These are phyloP conservation scores for Stegodyphus dumicola DNA, from an alignment of 1,140 invertebrate species.

Conservation along the genomic window DNA sequence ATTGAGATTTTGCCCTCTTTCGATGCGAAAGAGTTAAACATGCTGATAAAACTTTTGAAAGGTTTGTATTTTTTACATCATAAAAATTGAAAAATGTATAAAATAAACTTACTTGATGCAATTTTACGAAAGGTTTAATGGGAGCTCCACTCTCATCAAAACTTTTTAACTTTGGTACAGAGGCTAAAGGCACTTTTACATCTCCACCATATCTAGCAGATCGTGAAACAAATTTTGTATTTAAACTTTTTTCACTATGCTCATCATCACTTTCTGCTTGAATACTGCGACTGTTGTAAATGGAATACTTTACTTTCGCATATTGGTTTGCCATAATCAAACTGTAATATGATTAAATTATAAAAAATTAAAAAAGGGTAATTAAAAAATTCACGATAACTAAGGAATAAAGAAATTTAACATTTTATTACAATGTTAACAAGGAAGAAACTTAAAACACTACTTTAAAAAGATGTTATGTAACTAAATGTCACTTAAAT, in stretches of 20 bases:
- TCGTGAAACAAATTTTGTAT: constrained; percentile 7
- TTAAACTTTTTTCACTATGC: constrained; percentile 25
- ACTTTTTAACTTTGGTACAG: neutral
- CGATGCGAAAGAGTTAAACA: too few relatives aligned
- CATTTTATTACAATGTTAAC: too few relatives aligned
- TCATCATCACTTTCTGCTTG: constrained; percentile 53
- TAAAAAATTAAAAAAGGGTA: too few relatives aligned
- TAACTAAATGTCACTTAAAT: too few relatives aligned
- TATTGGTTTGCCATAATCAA: constrained; percentile 29
- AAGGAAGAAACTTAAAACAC: too few relatives aligned
- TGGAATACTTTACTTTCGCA: constrained; percentile 45
- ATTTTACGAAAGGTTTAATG: neutral
- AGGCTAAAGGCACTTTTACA: constrained; percentile 17
- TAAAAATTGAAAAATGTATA: neutral
- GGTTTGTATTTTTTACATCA: too few relatives aligned
- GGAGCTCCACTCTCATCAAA: neutral
- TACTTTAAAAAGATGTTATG: too few relatives aligned
- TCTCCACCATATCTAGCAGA: constrained; percentile 17
- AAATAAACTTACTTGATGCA: neutral
- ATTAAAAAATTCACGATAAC: too few relatives aligned
- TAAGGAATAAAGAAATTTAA: too few relatives aligned
- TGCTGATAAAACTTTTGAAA: too few relatives aligned
- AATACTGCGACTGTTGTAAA: constrained; percentile 33
- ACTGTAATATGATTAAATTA: too few relatives aligned
- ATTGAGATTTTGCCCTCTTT: too few relatives aligned